Evolutionary conservation across 2,797 vertebrate genomes (phyloP).

Genomic region (Loriculus beryllinus): DNA sequence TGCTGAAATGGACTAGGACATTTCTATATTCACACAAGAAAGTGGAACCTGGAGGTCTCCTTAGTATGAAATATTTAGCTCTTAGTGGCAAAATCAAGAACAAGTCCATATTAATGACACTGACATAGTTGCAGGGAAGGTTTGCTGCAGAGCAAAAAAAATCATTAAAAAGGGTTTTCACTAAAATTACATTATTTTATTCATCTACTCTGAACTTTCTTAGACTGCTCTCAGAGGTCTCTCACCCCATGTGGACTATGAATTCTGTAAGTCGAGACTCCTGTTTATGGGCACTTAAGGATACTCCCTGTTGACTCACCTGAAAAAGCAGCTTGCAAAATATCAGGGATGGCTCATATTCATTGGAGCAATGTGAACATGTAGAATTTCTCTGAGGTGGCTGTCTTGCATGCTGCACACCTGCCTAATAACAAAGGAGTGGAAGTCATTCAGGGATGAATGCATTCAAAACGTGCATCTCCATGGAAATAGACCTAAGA

Average conservation of each 20-base stretch:
- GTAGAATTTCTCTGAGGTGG: background rate
- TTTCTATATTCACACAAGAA: background rate
- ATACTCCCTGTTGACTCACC: conserved; percentile 61
- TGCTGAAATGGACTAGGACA: background rate
- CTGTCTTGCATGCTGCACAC: background rate
- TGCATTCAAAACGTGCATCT: background rate
- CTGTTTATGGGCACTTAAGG: conserved; percentile 20
- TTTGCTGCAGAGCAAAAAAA: background rate
- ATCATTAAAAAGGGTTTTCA: background rate
- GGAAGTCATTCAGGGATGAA: conserved; percentile 22
- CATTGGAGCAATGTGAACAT: background rate
- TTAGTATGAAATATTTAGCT: background rate
- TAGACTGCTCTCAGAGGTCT: background rate
- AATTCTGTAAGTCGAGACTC: background rate
- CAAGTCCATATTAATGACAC: background rate
- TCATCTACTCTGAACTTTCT: background rate
- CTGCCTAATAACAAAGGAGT: conserved; percentile 36
- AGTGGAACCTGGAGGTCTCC: background rate
- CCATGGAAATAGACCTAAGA: background rate
- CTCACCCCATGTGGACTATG: background rate
- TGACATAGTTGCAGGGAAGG: background rate
- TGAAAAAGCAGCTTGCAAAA: conserved; percentile 18
- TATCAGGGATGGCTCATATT: background rate
- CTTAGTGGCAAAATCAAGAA: background rate
- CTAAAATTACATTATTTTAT: background rate